Conservation (phyloP, 2,113 vertebrate genomes). For the Seriola aureovittata region DNA sequence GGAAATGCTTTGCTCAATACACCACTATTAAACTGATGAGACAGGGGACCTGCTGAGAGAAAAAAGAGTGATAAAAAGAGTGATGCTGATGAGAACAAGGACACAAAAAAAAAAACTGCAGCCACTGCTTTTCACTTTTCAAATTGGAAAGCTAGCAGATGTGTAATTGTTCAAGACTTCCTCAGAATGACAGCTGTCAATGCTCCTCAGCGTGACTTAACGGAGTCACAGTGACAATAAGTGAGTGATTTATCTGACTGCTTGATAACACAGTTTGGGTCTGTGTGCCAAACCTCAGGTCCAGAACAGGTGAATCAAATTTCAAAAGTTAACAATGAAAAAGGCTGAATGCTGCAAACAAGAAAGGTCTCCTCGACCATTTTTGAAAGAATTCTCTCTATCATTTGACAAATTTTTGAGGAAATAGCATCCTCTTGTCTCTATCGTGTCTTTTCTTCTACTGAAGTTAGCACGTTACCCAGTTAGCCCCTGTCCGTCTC, state of each 20-base stretch:
- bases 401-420: too few relatives aligned
- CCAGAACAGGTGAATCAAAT: background rate
- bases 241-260: constrained; percentile 30
- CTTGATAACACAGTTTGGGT: constrained; percentile 23
- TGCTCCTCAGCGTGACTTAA: background rate
- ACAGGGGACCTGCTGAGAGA: constrained; percentile 54
- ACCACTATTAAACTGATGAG: constrained; percentile 73
- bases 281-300: constrained; percentile 16
- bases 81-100: constrained; percentile 59
- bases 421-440: too few relatives aligned
- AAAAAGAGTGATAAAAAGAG: constrained; percentile 50
- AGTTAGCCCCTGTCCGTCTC: too few relatives aligned
- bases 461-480: too few relatives aligned
- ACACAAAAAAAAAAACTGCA: constrained; percentile 24
- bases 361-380: background rate
- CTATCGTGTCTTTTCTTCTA: too few relatives aligned
- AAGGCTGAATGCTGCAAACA: background rate
- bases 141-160: constrained; percentile 9
- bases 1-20: constrained; percentile 76
- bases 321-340: background rate
- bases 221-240: constrained; percentile 13
- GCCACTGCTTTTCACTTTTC: constrained; percentile 11
- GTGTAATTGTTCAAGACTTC: constrained; percentile 1
- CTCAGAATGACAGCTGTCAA: constrained; percentile 21
- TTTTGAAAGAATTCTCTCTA: background rate